Evolutionary conservation across 92 coral and sea anemone genomes (phyloP).

Genomic region (Palythoa grandis): DNA sequence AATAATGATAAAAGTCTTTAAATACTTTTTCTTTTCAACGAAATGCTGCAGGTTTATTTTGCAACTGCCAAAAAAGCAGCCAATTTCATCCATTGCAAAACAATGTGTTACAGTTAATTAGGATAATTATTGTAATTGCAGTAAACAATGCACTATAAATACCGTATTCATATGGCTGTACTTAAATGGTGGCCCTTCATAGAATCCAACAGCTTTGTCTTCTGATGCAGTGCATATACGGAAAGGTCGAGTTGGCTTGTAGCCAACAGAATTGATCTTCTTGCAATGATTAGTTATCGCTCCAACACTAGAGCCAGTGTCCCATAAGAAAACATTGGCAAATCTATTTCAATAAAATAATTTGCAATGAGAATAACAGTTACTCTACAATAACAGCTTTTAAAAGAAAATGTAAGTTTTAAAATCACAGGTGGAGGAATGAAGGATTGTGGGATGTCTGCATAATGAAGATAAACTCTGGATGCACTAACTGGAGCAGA

Average conservation of each 20-base stretch:
- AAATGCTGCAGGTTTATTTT: too few relatives aligned
- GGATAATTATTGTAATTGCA: too few relatives aligned
- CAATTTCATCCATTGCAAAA: too few relatives aligned
- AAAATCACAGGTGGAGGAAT: too few relatives aligned
- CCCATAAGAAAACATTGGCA: conserved; percentile 87
- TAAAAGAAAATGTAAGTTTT: too few relatives aligned
- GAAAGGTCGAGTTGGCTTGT: conserved; percentile 77
- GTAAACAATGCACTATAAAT: neutral
- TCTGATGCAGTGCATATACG: conserved; percentile 93
- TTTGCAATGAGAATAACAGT: neutral
- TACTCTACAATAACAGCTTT: too few relatives aligned
- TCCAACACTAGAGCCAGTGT: conserved; percentile 89
- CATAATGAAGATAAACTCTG: too few relatives aligned
- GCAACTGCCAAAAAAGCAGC: too few relatives aligned
- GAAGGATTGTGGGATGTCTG: too few relatives aligned
- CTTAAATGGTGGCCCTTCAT: conserved; percentile 97
- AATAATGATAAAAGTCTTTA: too few relatives aligned
- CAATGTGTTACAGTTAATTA: too few relatives aligned
- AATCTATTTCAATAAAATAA: conserved; percentile 52
- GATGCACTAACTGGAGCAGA: too few relatives aligned
- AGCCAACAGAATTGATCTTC: conserved; percentile 81
- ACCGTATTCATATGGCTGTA: conserved; percentile 53
- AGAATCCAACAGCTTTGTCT: conserved; percentile 75
- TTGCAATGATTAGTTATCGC: conserved; percentile 61
- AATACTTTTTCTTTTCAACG: neutral